Base-by-base conservation (phyloP, 2,888 invertebrate species). In the Tortricodes alternella region DNA sequence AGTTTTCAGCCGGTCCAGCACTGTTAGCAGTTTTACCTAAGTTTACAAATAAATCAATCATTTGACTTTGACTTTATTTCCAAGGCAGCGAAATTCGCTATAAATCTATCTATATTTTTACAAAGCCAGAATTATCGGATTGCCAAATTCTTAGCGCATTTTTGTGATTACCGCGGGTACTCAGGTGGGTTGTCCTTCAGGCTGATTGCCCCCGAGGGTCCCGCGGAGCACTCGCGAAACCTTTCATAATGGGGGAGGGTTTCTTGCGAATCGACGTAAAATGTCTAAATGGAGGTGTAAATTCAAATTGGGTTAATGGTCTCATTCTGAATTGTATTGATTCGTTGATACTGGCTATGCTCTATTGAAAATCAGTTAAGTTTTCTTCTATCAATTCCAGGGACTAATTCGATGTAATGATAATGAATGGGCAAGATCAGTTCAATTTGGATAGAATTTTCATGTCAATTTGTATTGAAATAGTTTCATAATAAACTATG, bases 231-330 rank as follows among this genome's bases (percentile, higher is more conserved):
- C 60, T 62, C 49, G 51, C 53, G 44, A 60, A 61, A 62, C 62
- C 62, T 60, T 58, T 61, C 61, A 60, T 62, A 64, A 64, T 64
- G 57, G 58, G 52, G 48, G 46, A 39, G 46, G 49, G 46, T 58
- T 59, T 57, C 50, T 58, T 60, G 61, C 57, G 61, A 64, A 60
- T 62, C 60, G 58, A 52, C 53, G 53, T 53, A 46, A 60, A 56
- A 59, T 59, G 55, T 57, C 62, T 53, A 63, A 68, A 68, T 63
- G 66, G 64, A 60, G 60, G 63, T 64, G 64, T 64, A 64, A 66
- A 66, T 67, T 64, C 60, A 61, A 64, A 67, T 66, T 63, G 59
- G 58, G 59, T 61, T 67, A 71, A 68, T 68, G 67, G 67, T 64
- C 66, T 64, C 63, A 66, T 65, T 64, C 56, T 51, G 53, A 62